Conservation (phyloP, 2,113 vertebrate genomes). For the Neodon shergylaensis region DNA sequence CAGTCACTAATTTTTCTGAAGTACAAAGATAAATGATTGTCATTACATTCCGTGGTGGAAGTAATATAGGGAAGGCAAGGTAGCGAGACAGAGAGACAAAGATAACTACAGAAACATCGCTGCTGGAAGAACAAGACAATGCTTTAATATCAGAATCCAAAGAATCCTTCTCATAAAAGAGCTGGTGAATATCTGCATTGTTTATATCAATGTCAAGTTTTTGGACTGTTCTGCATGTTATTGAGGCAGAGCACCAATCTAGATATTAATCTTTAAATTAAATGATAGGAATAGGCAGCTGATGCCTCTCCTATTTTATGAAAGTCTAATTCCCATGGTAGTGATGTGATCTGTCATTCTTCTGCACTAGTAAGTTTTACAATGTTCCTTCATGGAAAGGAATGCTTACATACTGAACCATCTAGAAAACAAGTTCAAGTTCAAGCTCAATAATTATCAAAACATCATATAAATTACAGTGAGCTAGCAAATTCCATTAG, state of each 20-base stretch:
- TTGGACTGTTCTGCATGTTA: background rate
- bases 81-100: background rate
- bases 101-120: background rate
- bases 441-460: no score
- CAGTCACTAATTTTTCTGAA: background rate
- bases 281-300: background rate
- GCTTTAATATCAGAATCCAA: background rate
- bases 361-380: constrained; percentile 57
- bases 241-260: background rate
- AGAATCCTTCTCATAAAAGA: background rate
- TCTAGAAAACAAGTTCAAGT: constrained; percentile 24
- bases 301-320: background rate
- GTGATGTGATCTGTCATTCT: background rate
- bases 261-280: background rate
- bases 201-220: background rate
- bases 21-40: background rate
- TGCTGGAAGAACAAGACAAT: background rate
- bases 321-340: constrained; percentile 6
- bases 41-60: rapidly evolving
- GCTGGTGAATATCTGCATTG: background rate
- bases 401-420: constrained; percentile 46
- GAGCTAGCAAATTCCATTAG: constrained; percentile 28
- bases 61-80: background rate
- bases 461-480: no score
- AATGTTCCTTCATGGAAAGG: background rate